Conservation (phyloP, 2,113 vertebrate species). For the Podarcis cretensis region DNA sequence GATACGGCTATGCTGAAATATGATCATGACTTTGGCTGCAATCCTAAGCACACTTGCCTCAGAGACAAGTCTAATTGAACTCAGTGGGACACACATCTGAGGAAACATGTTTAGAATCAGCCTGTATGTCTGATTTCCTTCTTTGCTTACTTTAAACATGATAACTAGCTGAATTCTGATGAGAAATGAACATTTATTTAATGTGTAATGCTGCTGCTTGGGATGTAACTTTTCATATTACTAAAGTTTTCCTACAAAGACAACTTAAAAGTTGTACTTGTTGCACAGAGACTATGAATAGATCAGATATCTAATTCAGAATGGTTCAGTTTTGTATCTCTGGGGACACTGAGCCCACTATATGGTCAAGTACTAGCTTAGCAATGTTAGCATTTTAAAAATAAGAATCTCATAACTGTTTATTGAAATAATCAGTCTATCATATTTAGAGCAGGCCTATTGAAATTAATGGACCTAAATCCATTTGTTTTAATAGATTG, state of each 20-base stretch:
- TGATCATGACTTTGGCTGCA: constrained; percentile 41
- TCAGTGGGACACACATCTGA: neutral
- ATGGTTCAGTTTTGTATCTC: neutral
- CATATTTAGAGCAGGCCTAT: too few relatives aligned
- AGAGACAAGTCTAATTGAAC: neutral
- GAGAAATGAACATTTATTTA: neutral
- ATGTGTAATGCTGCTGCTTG: neutral
- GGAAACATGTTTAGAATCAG: neutral
- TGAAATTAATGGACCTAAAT: too few relatives aligned
- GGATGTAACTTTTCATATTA: neutral
- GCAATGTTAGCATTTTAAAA: neutral
- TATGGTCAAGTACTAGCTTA: neutral
- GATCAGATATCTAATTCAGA: neutral
- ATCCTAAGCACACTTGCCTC: neutral
- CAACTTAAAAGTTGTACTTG: neutral
- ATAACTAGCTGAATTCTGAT: neutral
- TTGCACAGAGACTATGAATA: neutral
- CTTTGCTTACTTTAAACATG: neutral
- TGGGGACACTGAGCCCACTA: neutral
- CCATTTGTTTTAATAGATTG: too few relatives aligned
- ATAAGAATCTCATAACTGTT: neutral
- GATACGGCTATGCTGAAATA: constrained; percentile 53
- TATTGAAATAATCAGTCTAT: neutral
- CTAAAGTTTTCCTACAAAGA: neutral
- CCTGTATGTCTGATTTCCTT: neutral